Evolutionary conservation across 1,140 invertebrate species (phyloP).

Genomic region (Neodiprion lecontei): DNA sequence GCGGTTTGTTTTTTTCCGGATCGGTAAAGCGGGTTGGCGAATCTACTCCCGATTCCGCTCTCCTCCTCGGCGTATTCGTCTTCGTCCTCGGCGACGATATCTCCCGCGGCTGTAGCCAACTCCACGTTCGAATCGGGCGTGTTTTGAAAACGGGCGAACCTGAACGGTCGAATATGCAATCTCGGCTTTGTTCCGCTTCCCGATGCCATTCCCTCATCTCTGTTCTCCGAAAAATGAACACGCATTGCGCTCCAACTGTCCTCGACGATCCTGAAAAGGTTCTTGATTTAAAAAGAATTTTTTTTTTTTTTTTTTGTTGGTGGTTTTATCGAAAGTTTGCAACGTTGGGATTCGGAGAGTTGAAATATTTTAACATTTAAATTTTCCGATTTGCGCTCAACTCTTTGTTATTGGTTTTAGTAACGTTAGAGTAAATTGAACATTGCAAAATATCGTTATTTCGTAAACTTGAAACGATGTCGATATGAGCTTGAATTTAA

Average conservation of each 20-base stretch:
- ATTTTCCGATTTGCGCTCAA: too few relatives aligned
- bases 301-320: too few relatives aligned
- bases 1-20: constrained; percentile 32
- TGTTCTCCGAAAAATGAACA: constrained; percentile 23
- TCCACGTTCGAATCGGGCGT: constrained; percentile 49
- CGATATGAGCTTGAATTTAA: too few relatives aligned
- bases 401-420: too few relatives aligned
- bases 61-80: constrained; percentile 20
- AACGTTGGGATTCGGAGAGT: too few relatives aligned
- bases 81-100: constrained; percentile 16
- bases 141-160: constrained; percentile 57
- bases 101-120: constrained; percentile 29
- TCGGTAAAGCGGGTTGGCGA: constrained; percentile 56
- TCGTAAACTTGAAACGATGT: too few relatives aligned
- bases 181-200: constrained; percentile 25
- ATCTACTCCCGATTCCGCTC: constrained; percentile 33
- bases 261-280: not conserved
- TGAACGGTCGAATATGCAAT: constrained; percentile 35
- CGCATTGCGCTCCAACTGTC: not conserved
- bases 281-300: too few relatives aligned
- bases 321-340: too few relatives aligned
- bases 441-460: too few relatives aligned
- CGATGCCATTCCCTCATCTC: constrained; percentile 39
- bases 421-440: too few relatives aligned
- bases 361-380: too few relatives aligned